Percentiles rank a stretch among this genome's conserved stretches.
Evolutionary conservation across 2,797 vertebrate genomes (phyloP).

Genomic region (Hypotaenidia okinawae): DNA sequence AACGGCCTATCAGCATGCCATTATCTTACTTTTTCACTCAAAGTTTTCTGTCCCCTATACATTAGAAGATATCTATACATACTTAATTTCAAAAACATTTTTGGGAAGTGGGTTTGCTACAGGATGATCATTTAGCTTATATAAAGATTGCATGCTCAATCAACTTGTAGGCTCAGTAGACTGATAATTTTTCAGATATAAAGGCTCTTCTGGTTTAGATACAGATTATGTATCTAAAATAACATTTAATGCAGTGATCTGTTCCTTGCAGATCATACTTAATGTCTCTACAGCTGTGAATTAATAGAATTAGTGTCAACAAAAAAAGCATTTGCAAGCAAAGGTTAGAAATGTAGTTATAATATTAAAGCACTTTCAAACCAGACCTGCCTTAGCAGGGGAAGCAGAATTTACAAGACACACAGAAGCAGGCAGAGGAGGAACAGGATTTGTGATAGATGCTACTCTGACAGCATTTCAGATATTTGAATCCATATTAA

Average conservation of each 20-base stretch:
- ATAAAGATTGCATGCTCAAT: not conserved
- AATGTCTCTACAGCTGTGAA: not conserved
- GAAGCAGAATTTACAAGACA: not conserved
- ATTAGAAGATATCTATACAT: not conserved
- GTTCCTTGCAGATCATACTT: not conserved
- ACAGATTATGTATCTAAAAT: not conserved
- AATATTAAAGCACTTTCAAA: not conserved
- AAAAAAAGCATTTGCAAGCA: not conserved
- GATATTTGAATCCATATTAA: not conserved
- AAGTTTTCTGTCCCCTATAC: not conserved
- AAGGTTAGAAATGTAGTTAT: not conserved
- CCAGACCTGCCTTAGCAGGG: not conserved
- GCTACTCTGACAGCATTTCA: not conserved
- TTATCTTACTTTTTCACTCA: not conserved
- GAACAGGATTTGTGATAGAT: not conserved
- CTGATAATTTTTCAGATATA: not conserved
- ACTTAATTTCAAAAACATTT: not conserved
- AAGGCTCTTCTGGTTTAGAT: not conserved
- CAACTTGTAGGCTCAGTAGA: not conserved
- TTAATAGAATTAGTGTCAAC: not conserved
- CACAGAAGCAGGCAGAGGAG: not conserved
- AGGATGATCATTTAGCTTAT: not conserved
- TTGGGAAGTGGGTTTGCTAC: not conserved
- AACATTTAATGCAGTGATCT: not conserved
- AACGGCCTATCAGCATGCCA: not conserved